These are phyloP conservation scores for Hemicentrotus pulcherrimus DNA, from an alignment of 35 echinoderm and acorn worm genomes.

Conservation along the genomic window DNA sequence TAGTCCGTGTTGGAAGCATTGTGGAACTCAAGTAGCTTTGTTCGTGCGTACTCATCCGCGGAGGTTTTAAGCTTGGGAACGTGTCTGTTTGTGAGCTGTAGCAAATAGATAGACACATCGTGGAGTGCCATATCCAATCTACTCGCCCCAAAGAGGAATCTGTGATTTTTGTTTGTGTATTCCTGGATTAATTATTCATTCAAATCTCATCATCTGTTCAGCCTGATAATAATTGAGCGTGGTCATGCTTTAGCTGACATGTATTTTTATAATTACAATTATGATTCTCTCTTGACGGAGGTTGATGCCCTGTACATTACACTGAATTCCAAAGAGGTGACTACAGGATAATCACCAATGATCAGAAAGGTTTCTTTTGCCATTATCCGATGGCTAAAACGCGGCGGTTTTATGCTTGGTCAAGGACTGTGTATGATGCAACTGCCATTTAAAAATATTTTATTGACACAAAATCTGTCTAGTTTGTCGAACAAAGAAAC, in stretches of 20 bases:
- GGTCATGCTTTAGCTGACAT: neutral
- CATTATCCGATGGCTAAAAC: neutral
- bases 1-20: neutral
- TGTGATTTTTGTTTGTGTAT: constrained; percentile 12
- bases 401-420: constrained; percentile 1
- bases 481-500: too few species aligned
- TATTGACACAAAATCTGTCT: neutral
- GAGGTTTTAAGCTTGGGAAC: neutral
- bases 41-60: constrained; percentile 30
- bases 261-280: neutral
- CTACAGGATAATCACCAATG: neutral
- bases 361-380: neutral
- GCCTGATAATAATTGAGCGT: neutral
- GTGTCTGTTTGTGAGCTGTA: neutral
- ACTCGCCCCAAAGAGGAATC: neutral
- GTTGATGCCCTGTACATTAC: neutral
- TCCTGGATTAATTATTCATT: constrained; percentile 36
- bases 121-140: neutral
- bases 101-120: neutral
- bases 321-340: neutral
- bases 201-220: constrained; percentile 27
- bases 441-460: neutral
- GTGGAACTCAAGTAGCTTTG: constrained; percentile 13
- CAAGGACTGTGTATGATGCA: neutral
- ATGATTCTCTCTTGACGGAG: neutral